These are phyloP conservation scores for Athetis lepigone DNA, from an alignment of 2,888 invertebrate genomes.

Conservation along the genomic window DNA sequence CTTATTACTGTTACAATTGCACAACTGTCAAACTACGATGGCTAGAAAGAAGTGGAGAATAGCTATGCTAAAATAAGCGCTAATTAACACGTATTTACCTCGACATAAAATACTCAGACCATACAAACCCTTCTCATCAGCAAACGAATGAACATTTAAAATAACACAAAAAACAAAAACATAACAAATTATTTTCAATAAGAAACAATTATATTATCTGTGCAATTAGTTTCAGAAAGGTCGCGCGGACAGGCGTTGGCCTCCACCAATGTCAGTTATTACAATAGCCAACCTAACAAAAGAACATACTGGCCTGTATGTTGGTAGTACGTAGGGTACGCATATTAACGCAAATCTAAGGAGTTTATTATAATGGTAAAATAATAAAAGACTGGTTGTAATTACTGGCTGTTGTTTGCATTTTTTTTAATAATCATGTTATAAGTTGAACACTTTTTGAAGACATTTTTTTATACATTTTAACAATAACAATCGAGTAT, in stretches of 20 bases:
- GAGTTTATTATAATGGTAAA: neutral
- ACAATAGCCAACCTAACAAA: slow-evolving; percentile 67
- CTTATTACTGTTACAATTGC: too few relatives aligned
- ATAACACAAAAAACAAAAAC: slow-evolving; percentile 49
- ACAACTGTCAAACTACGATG: too few relatives aligned
- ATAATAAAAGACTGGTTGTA: neutral
- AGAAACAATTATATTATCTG: slow-evolving; percentile 60
- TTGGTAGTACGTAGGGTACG: slow-evolving; percentile 42
- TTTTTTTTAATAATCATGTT: too few relatives aligned
- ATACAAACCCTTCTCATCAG: neutral
- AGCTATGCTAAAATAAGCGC: too few relatives aligned
- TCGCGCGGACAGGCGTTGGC: slow-evolving; percentile 76
- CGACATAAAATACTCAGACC: too few relatives aligned
- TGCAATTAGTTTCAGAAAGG: slow-evolving; percentile 71
- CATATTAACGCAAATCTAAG: slow-evolving; percentile 6
- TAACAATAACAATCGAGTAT: too few relatives aligned
- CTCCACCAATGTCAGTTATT: slow-evolving; percentile 80
- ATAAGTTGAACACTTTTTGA: too few relatives aligned
- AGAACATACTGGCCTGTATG: slow-evolving; percentile 52
- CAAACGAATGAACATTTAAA: slow-evolving; percentile 6
- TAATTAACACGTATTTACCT: too few relatives aligned
- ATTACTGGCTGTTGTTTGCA: too few relatives aligned
- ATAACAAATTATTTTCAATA: slow-evolving; percentile 44
- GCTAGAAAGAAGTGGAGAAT: too few relatives aligned
- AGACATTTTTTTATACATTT: too few relatives aligned